Evolutionary conservation across 2,113 vertebrate genomes (phyloP).

Genomic region (Myocastor coypus): DNA sequence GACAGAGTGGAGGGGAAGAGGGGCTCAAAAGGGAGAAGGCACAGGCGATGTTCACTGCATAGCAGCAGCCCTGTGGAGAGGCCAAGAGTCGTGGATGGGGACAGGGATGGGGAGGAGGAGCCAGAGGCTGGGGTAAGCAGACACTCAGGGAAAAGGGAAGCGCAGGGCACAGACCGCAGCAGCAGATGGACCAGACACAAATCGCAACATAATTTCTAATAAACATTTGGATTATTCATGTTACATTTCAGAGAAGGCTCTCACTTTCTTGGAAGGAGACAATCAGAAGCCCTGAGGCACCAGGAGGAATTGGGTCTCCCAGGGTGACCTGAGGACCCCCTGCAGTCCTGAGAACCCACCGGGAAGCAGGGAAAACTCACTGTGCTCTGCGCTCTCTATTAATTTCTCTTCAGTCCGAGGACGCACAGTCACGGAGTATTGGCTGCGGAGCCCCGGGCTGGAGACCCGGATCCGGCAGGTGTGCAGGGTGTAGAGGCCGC

Average conservation of each 20-base stretch:
- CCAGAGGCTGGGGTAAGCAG: not conserved
- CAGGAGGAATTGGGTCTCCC: not conserved
- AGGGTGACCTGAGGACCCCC: fast-evolving
- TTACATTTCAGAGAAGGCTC: too few relatives aligned
- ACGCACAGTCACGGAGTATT: conserved; percentile 10
- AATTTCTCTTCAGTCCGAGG: not conserved
- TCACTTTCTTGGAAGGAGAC: not conserved
- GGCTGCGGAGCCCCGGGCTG: not conserved
- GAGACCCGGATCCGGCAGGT: conserved; percentile 46
- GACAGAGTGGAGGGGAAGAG: not conserved
- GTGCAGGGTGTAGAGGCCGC: not conserved
- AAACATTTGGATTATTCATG: too few relatives aligned
- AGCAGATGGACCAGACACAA: not conserved
- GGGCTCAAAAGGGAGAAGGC: not conserved
- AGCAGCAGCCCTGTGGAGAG: not conserved
- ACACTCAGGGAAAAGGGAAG: not conserved
- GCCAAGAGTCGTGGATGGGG: not conserved
- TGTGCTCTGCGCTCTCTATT: conserved; percentile 54
- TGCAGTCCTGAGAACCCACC: fast-evolving
- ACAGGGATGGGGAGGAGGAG: not conserved
- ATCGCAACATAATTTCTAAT: too few relatives aligned
- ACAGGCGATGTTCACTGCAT: not conserved
- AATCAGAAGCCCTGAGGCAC: fast-evolving
- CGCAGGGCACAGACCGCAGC: not conserved
- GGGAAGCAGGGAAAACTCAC: conserved; percentile 47